Conservation (phyloP, 2,113 vertebrate genomes). For the sheep (Ovis aries) region DNA sequence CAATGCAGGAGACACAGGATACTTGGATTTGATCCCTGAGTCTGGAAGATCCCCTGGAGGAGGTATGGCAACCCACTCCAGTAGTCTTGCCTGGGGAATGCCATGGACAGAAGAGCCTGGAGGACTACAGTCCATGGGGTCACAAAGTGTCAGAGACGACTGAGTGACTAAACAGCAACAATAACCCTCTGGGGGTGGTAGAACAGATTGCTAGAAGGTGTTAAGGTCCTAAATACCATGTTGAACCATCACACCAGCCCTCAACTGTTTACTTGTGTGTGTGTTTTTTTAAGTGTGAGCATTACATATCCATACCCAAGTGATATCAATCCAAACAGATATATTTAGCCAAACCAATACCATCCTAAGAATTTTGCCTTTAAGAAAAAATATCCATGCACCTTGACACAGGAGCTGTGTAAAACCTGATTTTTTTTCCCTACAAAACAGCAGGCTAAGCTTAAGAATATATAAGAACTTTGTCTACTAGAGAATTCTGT, state of each 20-base stretch:
- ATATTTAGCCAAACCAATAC: conserved; percentile 10
- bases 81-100: neutral
- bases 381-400: neutral
- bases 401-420: neutral
- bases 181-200: neutral
- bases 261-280: neutral
- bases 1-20: neutral
- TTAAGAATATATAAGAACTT: neutral
- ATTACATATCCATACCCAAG: neutral
- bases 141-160: neutral
- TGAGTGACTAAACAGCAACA: neutral
- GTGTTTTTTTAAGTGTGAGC: neutral
- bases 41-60: neutral
- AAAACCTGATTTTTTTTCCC: neutral
- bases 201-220: neutral
- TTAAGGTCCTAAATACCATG: neutral
- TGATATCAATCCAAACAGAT: neutral
- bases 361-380: neutral
- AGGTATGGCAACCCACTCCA: neutral
- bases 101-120: neutral
- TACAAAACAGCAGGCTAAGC: neutral
- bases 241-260: neutral
- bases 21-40: neutral
- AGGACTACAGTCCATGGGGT: neutral
- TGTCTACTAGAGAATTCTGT: neutral